Percentiles rank a stretch among this genome's conserved stretches.
Evolutionary conservation across 2,888 invertebrate genomes (phyloP).

Genomic region (Lymantria dispar): DNA sequence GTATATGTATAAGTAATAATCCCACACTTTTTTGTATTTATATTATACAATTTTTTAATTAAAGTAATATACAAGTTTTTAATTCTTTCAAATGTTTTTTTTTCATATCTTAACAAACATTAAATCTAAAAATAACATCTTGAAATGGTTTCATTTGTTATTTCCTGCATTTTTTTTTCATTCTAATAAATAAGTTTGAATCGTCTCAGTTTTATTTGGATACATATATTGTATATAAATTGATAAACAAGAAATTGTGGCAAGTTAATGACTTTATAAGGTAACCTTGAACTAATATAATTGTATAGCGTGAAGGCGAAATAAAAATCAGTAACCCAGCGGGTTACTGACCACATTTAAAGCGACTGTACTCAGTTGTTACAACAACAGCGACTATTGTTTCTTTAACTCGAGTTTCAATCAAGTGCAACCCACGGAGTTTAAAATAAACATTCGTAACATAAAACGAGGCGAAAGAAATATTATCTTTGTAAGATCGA

Average conservation of each 20-base stretch:
- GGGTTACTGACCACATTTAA: conserved; percentile 15
- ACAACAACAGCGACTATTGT: conserved; percentile 32
- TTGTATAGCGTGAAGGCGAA: conserved; percentile 17
- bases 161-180: too few relatives aligned
- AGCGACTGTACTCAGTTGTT: conserved; percentile 16
- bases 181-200: too few relatives aligned
- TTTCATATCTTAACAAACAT: too few relatives aligned
- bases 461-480: conserved; percentile 21
- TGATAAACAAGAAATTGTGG: background rate
- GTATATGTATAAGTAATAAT: too few relatives aligned
- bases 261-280: conserved; percentile 35
- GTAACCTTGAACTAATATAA: conserved; percentile 39
- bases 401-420: conserved; percentile 18
- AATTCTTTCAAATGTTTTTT: too few relatives aligned
- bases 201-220: too few relatives aligned
- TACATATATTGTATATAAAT: too few relatives aligned
- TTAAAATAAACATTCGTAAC: conserved; percentile 21
- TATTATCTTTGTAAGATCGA: conserved; percentile 14
- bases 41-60: too few relatives aligned
- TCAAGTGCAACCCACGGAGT: conserved; percentile 17
- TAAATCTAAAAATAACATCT: too few relatives aligned
- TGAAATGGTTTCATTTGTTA: too few relatives aligned
- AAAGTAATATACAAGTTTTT: too few relatives aligned
- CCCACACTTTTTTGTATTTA: too few relatives aligned
- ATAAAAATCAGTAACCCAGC: conserved; percentile 29